These are phyloP conservation scores for Grammomys dolichurus DNA, from an alignment of 2,113 vertebrate genomes.

Conservation along the genomic window DNA sequence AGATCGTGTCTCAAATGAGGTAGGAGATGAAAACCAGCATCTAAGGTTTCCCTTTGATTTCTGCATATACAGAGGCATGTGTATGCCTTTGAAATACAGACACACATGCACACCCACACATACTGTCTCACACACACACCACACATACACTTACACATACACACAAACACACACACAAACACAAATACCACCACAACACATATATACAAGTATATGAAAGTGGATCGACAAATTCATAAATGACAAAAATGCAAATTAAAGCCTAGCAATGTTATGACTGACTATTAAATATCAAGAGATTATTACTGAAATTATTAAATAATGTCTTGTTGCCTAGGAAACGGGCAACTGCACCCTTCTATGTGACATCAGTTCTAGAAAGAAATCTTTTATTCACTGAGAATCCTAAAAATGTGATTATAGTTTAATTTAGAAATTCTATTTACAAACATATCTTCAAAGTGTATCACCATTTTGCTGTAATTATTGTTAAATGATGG, in stretches of 20 bases:
- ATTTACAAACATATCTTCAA: not conserved
- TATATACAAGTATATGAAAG: not conserved
- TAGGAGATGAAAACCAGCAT: not conserved
- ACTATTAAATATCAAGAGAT: not conserved
- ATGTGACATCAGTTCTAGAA: not conserved
- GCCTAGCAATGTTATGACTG: not conserved
- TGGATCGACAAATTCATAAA: not conserved
- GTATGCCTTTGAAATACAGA: too few species aligned
- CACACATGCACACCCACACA: not conserved
- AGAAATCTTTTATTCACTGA: not conserved
- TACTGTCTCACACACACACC: not conserved
- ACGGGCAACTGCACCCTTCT: fast-evolving
- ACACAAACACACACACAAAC: not conserved
- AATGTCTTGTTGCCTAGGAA: not conserved
- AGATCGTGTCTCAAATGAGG: not conserved
- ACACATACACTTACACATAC: not conserved
- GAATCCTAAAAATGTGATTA: not conserved
- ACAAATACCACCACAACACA: not conserved
- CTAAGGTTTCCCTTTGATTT: not conserved
- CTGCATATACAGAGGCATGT: not conserved
- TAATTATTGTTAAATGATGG: not conserved
- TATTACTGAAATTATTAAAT: not conserved
- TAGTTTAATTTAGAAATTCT: not conserved
- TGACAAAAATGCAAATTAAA: not conserved
- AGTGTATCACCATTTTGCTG: not conserved